phyloP scores from a whole-genome alignment of 2,113 vertebrate species.

The Rhinogobius similis region DNA sequence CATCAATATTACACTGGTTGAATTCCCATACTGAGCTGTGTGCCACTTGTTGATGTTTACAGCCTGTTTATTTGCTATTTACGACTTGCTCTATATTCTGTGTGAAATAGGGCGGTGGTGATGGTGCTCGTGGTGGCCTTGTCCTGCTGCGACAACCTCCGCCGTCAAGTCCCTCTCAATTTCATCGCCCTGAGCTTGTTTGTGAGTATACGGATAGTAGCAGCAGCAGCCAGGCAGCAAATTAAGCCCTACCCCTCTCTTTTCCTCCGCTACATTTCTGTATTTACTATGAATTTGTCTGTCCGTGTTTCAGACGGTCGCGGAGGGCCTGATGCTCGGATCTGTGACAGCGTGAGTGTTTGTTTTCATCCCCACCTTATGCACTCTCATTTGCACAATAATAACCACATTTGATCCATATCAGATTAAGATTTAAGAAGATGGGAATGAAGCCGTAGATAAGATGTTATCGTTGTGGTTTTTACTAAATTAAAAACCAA shows the following conservation, averaged over 20 bases:
- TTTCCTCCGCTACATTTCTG: constrained; percentile 19
- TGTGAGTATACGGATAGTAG: constrained; percentile 77
- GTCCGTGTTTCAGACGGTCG: constrained; percentile 68
- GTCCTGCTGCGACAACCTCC: constrained; percentile 77
- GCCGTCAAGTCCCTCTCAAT: constrained; percentile 81
- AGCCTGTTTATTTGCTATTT: constrained; percentile 47
- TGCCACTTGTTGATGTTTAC: constrained; percentile 18
- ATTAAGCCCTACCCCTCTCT: constrained; percentile 44
- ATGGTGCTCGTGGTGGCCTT: constrained; percentile 71
- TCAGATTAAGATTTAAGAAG: constrained; percentile 11
- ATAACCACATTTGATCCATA: constrained; percentile 41
- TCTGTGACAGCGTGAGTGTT: constrained; percentile 77
- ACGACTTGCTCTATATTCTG: constrained; percentile 39
- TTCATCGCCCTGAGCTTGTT: constrained; percentile 83
- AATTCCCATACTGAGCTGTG: constrained; percentile 19
- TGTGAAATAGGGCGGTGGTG: constrained; percentile 62
- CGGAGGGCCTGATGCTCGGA: constrained; percentile 81
- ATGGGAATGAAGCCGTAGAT: constrained; percentile 43
- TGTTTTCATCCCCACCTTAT: constrained; percentile 31
- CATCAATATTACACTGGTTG: constrained; percentile 30
- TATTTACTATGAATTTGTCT: constrained; percentile 42
- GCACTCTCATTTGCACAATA: constrained; percentile 51
- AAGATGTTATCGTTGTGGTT: constrained; percentile 32
- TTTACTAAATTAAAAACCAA: constrained; percentile 33
- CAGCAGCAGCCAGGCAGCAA: constrained; percentile 54